Conservation (phyloP, 2,888 invertebrate species). For the Leptura quadrifasciata region DNA sequence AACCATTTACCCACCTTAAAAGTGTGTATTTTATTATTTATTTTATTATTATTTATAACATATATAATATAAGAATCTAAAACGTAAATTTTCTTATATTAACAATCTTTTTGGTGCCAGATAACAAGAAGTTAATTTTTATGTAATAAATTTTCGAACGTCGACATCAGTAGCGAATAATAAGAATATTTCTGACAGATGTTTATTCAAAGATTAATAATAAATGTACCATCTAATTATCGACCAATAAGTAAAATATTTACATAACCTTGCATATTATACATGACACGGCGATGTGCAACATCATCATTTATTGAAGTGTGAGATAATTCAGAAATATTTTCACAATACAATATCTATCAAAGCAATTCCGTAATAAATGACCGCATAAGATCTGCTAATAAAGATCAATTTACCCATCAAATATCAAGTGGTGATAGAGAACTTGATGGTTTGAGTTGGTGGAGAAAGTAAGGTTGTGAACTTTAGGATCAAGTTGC, state of each 20-base stretch:
- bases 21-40: too few species aligned
- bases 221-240: background rate
- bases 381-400: slow-evolving; percentile 30
- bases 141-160: too few species aligned
- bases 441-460: slow-evolving; percentile 29
- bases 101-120: too few species aligned
- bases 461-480: slow-evolving; percentile 39
- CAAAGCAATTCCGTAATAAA: slow-evolving; percentile 19
- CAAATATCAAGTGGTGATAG: slow-evolving; percentile 32
- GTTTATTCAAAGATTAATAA: background rate
- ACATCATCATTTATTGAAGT: slow-evolving; percentile 8
- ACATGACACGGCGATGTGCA: slow-evolving; percentile 4
- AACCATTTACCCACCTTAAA: too few species aligned
- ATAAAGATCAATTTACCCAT: slow-evolving; percentile 40
- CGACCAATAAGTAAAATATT: background rate
- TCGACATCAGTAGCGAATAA: too few species aligned
- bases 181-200: background rate
- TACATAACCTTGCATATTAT: background rate
- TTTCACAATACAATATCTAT: slow-evolving; percentile 26
- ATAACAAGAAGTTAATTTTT: too few species aligned
- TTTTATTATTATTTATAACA: too few species aligned
- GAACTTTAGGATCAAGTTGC: slow-evolving; percentile 50
- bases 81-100: too few species aligned
- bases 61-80: too few species aligned
- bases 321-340: slow-evolving; percentile 28